Base-by-base conservation (phyloP, 2,797 vertebrate genomes). In the Sternarchorhynchus goeldii region DNA sequence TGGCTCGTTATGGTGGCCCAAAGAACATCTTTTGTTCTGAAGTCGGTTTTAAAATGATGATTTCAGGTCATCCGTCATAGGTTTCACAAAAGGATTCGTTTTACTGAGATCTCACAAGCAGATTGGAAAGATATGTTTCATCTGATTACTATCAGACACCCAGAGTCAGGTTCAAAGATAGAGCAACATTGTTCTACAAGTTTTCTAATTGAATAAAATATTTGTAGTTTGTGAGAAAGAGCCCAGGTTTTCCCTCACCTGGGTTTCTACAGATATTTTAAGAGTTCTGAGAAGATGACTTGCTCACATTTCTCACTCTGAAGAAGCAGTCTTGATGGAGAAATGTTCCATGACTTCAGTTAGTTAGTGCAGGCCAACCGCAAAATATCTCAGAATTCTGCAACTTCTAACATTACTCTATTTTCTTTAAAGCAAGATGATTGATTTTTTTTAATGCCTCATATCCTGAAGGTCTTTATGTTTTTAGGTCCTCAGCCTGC, bases 41-140 rank as follows among this genome's bases (percentile, higher is more conserved):
- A 72, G 53, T 50, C 53, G 60, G 78, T 29, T 60, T 29, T n/a
- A 58, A 65, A 66, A 55, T 16, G 67, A 59, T 66, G 53, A 78
- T 71, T 78, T 73, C 18, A 71, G 31, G 25, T 71, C 32, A 53
- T 20, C 14, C 63, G 8, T 60, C 31, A 64, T 34, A 25, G 5
- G 56, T 56, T n/a, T 68, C 53, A 6, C 18, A 16, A 45, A 70
- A 72, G 25, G 45, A 69, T 5, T 55, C 31, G 34, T 79, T 79
- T 66, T 79, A 32, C 29, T 31, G 3, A 21, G 36, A 34, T 6
- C 45, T 79, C 25, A 6, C 21, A 21, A 29, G 31, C 65, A 17
- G 25, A 50, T 75, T 41, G 17, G 36, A 31, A 29, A 17, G 4
- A 69, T 72, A 63, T 75, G 29, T 57, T 25, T 55, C 60, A 78